Evolutionary conservation across 2,113 vertebrate genomes (phyloP), one percentile per base, ranked within the genome.

Genomic region (Cavia porcellus): DNA sequence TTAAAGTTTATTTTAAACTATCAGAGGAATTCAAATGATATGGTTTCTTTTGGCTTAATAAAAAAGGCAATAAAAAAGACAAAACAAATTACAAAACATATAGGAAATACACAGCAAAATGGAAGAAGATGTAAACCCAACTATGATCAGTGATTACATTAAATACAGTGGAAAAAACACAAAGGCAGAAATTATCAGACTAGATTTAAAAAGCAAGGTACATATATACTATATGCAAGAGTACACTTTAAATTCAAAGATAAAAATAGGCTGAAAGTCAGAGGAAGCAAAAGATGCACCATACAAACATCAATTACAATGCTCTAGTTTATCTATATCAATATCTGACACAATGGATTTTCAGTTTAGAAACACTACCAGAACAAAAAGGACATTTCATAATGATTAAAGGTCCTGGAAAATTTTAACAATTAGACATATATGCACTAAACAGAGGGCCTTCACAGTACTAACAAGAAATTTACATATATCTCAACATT

Each of bases 1-100:
- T 96, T 82, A 82, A 95, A 86, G 47, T 86, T 92, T 68, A 94
- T 64, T 70, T 89, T n/a, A 86, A 94, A 93, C 85, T 74, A 74
- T 83, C 28, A 84, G 57, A 85, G 4, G 14, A 80, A 86, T 94
- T 93, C 47, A 93, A 95, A 95, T 95, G 30, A 45, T 47, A 90
- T 11, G 45, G 75, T 59, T 81, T 87, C 62, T 77, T 84, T 47
- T 55, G 88, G 38, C 30, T 94, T 91, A 86, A 86, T 52, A 91
- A 88, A 95, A 93, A 61, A 20, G 50, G 64, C 4, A 66, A 38
- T 59, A 42, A 55, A 72, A 72, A 81, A 70, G 17, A 70, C 35
- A 3, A 81, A 85, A 68, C 55, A 94, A 82, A 70, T 1, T 45
- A 13, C 55, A 42, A 85, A 86, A 84, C 17, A 94, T 19, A 92